Base-by-base conservation (phyloP, 2,797 vertebrate genomes). In the Sebastes oblongus region DNA sequence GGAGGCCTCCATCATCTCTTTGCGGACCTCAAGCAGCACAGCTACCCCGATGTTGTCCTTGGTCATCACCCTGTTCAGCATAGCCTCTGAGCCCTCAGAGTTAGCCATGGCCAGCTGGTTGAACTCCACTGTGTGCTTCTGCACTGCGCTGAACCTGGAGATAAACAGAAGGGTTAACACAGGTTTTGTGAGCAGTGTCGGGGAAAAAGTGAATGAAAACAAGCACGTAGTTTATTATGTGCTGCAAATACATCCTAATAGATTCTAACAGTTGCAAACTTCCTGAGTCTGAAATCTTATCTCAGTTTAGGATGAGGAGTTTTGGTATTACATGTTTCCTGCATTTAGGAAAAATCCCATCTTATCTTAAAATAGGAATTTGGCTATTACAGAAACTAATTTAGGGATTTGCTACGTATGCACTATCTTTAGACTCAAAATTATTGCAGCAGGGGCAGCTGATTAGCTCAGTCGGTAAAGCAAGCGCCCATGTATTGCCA, bases 91-190 rank as follows among this genome's bases (percentile, higher is more conserved):
- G 81, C 98, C 98, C 91, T 99, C 98, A 0, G 98, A 99, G 95
- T 99, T 99, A 72, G 98, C 98, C 98, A 99, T 99, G 75, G 98
- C 98, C 91, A 99, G 95, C 91, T 99, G 98, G 95, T 99, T 99
- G 94, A 99, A 99, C 95, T 99, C 98, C 95, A 99, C 98, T 32
- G 97, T 98, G 94, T 99, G 98, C 89, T 99, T 99, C 91, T 99
- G 98, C 94, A 99, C 96, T 85, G 97, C 95, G 78, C 96, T 97
- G 95, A 99, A 99, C 95, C 98, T 99, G 93, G 80, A 95, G 12
- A 80, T 66, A 74, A 86, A 69, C 5, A 25, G 2, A 50, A 18
- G n/a, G 13, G 7, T 39, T 9, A 29, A 16, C 25, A 32, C 50
- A 12, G 4, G 4, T 66, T 42, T 1, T 24, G 8, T 13, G 3